These are phyloP conservation scores for Catostylus mosaicus DNA, from an alignment of 30 jellyfish, hydroid and myxozoan species.

Conservation along the genomic window DNA sequence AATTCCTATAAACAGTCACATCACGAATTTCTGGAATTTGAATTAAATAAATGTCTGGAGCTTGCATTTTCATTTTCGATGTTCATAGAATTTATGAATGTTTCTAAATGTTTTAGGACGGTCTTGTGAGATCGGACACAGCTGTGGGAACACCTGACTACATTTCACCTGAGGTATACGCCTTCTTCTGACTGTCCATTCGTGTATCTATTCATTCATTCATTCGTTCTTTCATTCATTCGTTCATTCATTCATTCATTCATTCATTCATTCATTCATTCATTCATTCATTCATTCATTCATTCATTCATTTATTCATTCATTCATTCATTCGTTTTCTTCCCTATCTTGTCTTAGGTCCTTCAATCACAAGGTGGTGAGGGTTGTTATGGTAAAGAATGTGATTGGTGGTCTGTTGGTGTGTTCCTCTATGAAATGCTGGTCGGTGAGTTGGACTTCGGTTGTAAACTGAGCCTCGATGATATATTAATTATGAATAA, in stretches of 20 bases:
- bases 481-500: too few species aligned
- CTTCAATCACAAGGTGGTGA: constrained; percentile 94
- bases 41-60: too few species aligned
- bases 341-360: constrained; percentile 54
- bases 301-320: neutral
- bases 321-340: neutral
- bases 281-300: too few species aligned
- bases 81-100: neutral
- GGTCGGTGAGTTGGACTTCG: constrained; percentile 71
- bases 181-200: too few species aligned
- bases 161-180: constrained; percentile 97
- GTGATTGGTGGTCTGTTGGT: constrained; percentile 99
- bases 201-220: neutral
- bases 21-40: neutral
- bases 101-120: constrained; percentile 56
- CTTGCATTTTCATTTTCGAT: neutral
- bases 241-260: neutral
- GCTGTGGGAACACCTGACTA: constrained; percentile 99
- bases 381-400: constrained; percentile 92
- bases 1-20: neutral
- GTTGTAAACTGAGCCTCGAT: too few species aligned
- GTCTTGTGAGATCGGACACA: constrained; percentile 89
- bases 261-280: neutral
- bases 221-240: neutral
- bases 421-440: constrained; percentile 96